phyloP scores from a whole-genome alignment of 92 coral and sea anemone genomes.

The Epizoanthus rinbou region DNA sequence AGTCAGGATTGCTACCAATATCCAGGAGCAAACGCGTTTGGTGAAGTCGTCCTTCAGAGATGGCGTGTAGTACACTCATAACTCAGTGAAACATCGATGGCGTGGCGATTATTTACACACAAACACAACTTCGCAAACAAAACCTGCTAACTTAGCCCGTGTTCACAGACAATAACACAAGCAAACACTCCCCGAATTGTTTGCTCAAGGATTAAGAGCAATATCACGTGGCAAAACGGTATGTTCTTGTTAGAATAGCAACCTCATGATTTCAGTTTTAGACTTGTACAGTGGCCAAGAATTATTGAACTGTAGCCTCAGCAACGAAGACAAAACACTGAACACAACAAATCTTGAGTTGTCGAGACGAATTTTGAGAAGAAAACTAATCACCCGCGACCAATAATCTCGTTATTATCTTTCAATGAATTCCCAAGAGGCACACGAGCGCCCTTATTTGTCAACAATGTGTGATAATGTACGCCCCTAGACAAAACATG shows the following conservation, averaged over 20 bases:
- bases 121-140: slow-evolving; percentile 8
- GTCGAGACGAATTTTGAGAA: not conserved
- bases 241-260: not conserved
- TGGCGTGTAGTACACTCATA: slow-evolving; percentile 68
- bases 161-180: slow-evolving; percentile 20
- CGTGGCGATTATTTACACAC: too few species aligned
- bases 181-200: slow-evolving; percentile 9
- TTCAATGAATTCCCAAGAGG: slow-evolving; percentile 2
- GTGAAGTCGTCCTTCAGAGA: slow-evolving; percentile 63
- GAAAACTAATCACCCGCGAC: not conserved
- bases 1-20: slow-evolving; percentile 65
- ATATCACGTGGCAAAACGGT: not conserved
- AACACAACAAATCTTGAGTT: not conserved
- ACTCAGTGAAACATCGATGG: not conserved
- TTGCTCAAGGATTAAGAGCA: not conserved
- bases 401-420: slow-evolving; percentile 1
- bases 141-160: slow-evolving; percentile 8
- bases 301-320: slow-evolving; percentile 4
- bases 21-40: slow-evolving; percentile 77
- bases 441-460: too few species aligned
- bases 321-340: not conserved
- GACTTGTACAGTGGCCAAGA: not conserved
- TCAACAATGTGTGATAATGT: too few species aligned
- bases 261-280: not conserved
- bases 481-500: too few species aligned